phyloP scores from a whole-genome alignment of 2,113 vertebrate species.

The Platichthys flesus region DNA sequence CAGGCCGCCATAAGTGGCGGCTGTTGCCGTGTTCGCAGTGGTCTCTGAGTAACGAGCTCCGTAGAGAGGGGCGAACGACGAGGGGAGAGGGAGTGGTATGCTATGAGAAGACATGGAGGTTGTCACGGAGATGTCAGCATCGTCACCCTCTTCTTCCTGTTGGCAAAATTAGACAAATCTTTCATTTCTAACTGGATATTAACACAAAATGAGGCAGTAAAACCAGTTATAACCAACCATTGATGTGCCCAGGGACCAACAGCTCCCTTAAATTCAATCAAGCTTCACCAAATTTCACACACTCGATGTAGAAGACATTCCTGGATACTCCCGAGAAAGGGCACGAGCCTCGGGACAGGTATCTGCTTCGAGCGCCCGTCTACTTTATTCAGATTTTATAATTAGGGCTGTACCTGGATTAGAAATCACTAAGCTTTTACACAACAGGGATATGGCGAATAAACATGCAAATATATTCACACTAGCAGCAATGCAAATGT shows the following conservation, averaged over 20 bases:
- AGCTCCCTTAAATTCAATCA: too few species aligned
- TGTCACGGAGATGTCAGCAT: conserved; percentile 86
- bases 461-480: too few species aligned
- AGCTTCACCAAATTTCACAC: too few species aligned
- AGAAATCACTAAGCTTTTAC: background rate
- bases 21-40: conserved; percentile 73
- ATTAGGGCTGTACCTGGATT: background rate
- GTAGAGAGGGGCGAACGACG: conserved; percentile 83
- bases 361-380: background rate
- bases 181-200: background rate
- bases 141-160: conserved; percentile 95
- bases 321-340: too few species aligned
- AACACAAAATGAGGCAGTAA: too few species aligned
- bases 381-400: background rate
- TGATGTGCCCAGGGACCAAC: too few species aligned
- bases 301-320: too few species aligned
- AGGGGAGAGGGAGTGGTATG: conserved; percentile 84
- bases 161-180: conserved; percentile 18
- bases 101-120: conserved; percentile 83
- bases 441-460: background rate
- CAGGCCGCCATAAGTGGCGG: conserved; percentile 80
- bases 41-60: conserved; percentile 88
- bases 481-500: background rate
- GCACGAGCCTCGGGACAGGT: too few species aligned
- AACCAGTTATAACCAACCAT: background rate